phyloP scores from a whole-genome alignment of 2,888 invertebrate genomes.

The Timema cristinae region DNA sequence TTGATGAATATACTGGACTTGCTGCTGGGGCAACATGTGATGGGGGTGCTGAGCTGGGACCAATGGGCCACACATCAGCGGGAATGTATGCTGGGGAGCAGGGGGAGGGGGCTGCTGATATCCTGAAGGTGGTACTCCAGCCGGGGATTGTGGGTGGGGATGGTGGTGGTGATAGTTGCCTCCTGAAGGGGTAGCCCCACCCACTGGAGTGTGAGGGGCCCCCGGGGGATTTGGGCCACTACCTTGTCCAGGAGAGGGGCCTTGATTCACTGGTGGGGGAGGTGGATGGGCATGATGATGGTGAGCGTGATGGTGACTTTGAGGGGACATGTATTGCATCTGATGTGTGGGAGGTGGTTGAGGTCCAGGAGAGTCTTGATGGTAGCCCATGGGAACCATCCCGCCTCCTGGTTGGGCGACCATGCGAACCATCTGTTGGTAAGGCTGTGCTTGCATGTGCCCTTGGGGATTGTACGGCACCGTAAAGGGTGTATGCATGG shows the following conservation, averaged over 20 bases:
- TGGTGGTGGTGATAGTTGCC: conserved; percentile 31
- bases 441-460: conserved; percentile 45
- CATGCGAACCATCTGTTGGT: conserved; percentile 60
- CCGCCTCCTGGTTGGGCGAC: conserved; percentile 39
- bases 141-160: conserved; percentile 37
- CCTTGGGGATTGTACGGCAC: conserved; percentile 42
- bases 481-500: conserved; percentile 53
- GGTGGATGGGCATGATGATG: conserved; percentile 33
- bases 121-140: conserved; percentile 41
- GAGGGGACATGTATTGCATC: conserved; percentile 35
- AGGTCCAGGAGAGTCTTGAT: conserved; percentile 55
- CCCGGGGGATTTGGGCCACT: conserved; percentile 22
- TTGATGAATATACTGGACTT: no score
- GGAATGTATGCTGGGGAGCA: conserved; percentile 41
- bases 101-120: conserved; percentile 34
- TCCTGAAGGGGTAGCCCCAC: conserved; percentile 11
- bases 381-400: conserved; percentile 47
- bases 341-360: conserved; percentile 44
- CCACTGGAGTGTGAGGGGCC: conserved; percentile 23
- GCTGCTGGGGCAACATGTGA: conserved; percentile 45
- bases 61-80: conserved; percentile 54
- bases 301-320: conserved; percentile 34
- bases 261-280: conserved; percentile 30
- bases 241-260: conserved; percentile 42
- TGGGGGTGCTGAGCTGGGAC: conserved; percentile 32